Evolutionary conservation across 2,888 invertebrate genomes (phyloP), one percentile per base, ranked within the genome.

Genomic region (Acrobasis repandana): DNA sequence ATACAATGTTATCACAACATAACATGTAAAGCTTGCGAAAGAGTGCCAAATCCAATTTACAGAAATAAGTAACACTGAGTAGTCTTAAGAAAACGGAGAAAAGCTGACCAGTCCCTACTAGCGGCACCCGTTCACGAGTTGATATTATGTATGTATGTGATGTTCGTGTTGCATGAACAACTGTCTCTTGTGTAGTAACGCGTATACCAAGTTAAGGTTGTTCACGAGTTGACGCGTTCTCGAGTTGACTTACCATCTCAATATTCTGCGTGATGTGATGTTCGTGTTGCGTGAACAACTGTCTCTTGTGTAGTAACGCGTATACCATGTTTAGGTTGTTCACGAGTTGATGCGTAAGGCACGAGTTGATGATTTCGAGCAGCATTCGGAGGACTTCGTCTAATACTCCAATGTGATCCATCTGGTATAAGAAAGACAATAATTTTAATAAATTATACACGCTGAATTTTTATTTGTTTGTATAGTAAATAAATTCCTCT

Each of bases 351-450:
- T 97, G 95, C 0, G 97, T 95, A 58, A 99, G 93, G 79, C 97
- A 97, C 36, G 98, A 98, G 93, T 99, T 99, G 68, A 99, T 94
- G 64, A 99, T 99, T 92, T 99, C 99, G 65, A 99, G 87, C 15
- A 99, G 95, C 97, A 99, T 99, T 36, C 99, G 93, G 36, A 99
- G 93, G 0, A 99, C 98, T 86, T 99, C 99, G 86, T 99, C 99
- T 36, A 99, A 90, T 0, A 98, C 98, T 49, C 95, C 95, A 69
- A 98, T 93, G 88, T 98, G 98, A 77, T 98, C 97, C 83, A 97
- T 95, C 95, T 96, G 85, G 0, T 15, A 54, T n/a, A n/a, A n/a
- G n/a, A n/a, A n/a, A n/a, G n/a, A n/a, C n/a, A n/a, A n/a, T n/a
- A n/a, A n/a, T n/a, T n/a, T n/a, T n/a, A n/a, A n/a, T n/a, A n/a